Percentiles rank a stretch among this genome's conserved stretches.
These are phyloP conservation scores for Neodontobutis hainanensis DNA, from an alignment of 2,113 vertebrate species.

Conservation along the genomic window DNA sequence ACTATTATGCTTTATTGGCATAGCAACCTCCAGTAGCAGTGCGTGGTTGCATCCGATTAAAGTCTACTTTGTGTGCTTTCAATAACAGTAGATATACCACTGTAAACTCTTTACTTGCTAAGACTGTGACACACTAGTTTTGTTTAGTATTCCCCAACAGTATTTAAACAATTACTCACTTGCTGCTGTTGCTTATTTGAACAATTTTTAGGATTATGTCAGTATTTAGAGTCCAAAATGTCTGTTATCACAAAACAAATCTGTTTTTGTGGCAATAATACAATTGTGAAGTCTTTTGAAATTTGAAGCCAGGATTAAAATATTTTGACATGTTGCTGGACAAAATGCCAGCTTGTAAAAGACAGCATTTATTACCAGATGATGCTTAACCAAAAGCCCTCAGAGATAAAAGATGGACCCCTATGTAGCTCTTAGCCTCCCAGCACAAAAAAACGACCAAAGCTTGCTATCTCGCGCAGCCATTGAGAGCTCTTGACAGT, in stretches of 20 bases:
- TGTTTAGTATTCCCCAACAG: neutral
- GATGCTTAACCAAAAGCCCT: conserved; percentile 76
- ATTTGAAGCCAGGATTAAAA: neutral
- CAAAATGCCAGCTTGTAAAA: conserved; percentile 23
- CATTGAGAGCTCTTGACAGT: conserved; percentile 70
- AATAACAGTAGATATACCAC: conserved; percentile 25
- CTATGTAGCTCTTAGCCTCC: conserved; percentile 50
- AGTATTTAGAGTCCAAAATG: neutral
- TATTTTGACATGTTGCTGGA: conserved; percentile 10
- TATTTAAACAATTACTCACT: neutral
- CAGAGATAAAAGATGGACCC: conserved; percentile 51
- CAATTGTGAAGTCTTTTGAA: neutral
- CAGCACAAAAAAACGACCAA: conserved; percentile 20
- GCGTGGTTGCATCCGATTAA: conserved; percentile 60
- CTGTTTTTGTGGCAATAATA: too few species aligned
- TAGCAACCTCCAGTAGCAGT: conserved; percentile 45
- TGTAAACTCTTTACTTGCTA: conserved; percentile 3
- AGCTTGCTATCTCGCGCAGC: conserved; percentile 58
- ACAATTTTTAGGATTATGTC: neutral
- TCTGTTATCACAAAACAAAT: too few species aligned
- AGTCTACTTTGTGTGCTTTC: conserved; percentile 36
- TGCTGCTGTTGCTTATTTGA: neutral
- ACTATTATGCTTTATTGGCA: conserved; percentile 64
- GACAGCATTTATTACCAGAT: conserved; percentile 56
- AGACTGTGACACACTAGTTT: conserved; percentile 4